phyloP scores from a whole-genome alignment of 2,888 invertebrate species.

The Sussaba pulchella region DNA sequence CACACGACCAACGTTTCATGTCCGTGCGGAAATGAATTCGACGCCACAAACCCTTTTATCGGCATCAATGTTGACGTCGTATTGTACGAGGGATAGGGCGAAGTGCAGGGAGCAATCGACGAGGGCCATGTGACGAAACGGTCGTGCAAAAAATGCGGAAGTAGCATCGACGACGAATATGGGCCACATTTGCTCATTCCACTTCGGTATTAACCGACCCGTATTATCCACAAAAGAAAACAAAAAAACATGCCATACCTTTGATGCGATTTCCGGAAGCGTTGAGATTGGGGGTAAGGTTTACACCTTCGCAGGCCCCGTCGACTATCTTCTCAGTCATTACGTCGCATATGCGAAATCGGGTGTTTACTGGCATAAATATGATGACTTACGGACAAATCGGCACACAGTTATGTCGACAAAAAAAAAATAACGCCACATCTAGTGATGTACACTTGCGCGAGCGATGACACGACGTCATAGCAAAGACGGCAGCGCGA shows the following conservation, averaged over 20 bases:
- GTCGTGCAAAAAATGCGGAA: neutral
- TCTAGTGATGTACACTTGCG: no score
- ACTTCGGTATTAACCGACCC: slow-evolving; percentile 21
- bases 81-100: neutral
- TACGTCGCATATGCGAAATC: neutral
- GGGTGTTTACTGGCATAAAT: neutral
- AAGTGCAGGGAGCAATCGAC: slow-evolving; percentile 31
- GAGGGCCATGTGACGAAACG: neutral
- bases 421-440: no score
- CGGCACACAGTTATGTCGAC: no score
- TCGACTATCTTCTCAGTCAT: slow-evolving; percentile 11
- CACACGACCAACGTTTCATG: neutral
- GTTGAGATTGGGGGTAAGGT: slow-evolving; percentile 4
- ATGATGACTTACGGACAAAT: no score
- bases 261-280: slow-evolving; percentile 15
- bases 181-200: slow-evolving; percentile 11
- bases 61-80: slow-evolving; percentile 5
- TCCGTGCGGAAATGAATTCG: slow-evolving; percentile 5
- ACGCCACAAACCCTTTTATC: neutral
- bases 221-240: neutral
- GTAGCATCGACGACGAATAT: neutral
- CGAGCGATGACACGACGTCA: no score
- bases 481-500: no score
- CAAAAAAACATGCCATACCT: slow-evolving; percentile 3
- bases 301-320: slow-evolving; percentile 25